Evolutionary conservation across 2,113 vertebrate species (phyloP).

Genomic region (Ceratotherium simum): DNA sequence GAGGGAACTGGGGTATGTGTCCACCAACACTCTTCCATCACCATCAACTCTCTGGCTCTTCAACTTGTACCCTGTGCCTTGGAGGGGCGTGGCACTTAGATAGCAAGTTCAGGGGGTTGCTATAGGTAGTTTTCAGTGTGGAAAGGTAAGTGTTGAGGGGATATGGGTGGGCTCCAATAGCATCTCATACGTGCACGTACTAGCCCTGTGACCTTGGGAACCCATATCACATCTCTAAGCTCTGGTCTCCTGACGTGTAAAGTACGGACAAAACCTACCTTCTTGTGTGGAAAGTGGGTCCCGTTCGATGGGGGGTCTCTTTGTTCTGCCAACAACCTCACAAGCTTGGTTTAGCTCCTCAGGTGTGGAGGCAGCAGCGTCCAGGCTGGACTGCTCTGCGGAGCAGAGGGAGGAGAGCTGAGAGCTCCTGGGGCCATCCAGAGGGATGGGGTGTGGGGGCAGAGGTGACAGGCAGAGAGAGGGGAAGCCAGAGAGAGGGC

Average conservation of each 20-base stretch:
- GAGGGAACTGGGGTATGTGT: accelerated
- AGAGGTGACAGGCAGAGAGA: background rate
- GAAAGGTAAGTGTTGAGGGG: background rate
- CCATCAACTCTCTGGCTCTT: background rate
- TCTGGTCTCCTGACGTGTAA: background rate
- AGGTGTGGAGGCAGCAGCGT: background rate
- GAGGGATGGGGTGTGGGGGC: background rate
- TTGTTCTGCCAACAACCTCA: background rate
- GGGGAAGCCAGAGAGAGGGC: background rate
- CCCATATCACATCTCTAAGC: background rate
- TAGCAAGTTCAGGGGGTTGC: background rate
- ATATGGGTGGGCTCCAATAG: background rate
- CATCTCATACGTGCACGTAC: background rate
- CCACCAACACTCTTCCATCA: background rate
- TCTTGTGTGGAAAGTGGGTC: background rate
- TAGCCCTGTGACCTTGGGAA: background rate
- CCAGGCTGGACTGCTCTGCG: background rate
- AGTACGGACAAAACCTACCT: background rate
- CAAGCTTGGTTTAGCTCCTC: background rate
- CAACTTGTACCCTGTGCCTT: background rate
- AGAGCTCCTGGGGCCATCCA: too few relatives aligned
- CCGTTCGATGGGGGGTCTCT: background rate
- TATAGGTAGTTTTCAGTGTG: background rate
- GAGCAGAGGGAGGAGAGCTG: background rate
- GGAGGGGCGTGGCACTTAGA: too few relatives aligned